These are phyloP conservation scores for Colius striatus DNA, from an alignment of 2,113 vertebrate species.

Conservation along the genomic window DNA sequence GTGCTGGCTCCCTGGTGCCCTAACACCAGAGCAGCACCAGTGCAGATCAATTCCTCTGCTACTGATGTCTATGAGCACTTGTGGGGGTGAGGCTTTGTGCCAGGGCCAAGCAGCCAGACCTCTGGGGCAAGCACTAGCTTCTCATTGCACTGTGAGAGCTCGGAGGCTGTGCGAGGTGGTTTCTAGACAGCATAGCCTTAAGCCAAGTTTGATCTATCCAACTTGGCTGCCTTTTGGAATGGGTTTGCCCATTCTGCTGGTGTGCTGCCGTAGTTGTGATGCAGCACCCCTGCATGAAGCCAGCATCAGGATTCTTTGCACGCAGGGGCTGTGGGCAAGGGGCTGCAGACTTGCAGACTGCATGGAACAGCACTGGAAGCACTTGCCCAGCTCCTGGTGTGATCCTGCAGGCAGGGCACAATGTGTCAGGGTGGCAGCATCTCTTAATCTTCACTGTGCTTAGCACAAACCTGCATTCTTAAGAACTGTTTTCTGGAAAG, in stretches of 20 bases:
- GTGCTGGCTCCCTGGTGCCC: background rate
- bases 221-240: background rate
- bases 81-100: fast-evolving
- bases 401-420: too few relatives aligned
- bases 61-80: fast-evolving
- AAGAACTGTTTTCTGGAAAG: background rate
- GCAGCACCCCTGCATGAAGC: fast-evolving
- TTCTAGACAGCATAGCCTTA: background rate
- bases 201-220: fast-evolving
- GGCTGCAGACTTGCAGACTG: background rate
- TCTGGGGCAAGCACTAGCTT: fast-evolving
- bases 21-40: background rate
- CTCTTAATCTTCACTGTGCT: background rate
- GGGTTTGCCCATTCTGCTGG: background rate
- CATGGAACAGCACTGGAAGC: background rate
- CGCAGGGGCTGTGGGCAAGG: too few relatives aligned
- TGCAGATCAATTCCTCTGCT: background rate
- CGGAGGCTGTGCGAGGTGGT: fast-evolving
- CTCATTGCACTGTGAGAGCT: fast-evolving
- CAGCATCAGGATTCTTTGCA: too few relatives aligned
- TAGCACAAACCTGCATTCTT: background rate
- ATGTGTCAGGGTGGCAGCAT: fast-evolving
- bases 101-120: background rate
- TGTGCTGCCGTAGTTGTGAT: fast-evolving
- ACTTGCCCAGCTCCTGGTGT: too few relatives aligned